These are phyloP conservation scores for Prochilodus magdalenae DNA, from an alignment of 2,113 vertebrate genomes.

Conservation along the genomic window DNA sequence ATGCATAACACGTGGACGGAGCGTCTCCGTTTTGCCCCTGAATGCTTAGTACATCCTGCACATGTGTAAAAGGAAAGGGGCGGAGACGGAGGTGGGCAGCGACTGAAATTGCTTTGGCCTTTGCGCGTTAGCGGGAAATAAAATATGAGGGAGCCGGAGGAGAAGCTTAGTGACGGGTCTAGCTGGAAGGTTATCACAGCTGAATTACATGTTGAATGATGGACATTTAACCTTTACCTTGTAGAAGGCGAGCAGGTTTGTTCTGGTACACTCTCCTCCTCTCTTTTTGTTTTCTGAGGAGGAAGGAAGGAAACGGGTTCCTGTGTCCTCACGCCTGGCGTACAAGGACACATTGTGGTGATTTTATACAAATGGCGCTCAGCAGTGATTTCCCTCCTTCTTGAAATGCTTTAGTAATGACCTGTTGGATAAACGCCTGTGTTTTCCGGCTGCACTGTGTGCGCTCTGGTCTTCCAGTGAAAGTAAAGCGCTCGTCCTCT, in stretches of 20 bases:
- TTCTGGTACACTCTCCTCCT: background rate
- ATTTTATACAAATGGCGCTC: background rate
- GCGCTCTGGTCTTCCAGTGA: background rate
- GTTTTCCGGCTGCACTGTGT: background rate
- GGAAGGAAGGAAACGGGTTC: no score
- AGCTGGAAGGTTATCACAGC: background rate
- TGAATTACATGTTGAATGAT: background rate
- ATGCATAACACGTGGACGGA: no score
- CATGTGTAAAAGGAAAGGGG: no score
- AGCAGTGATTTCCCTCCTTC: background rate
- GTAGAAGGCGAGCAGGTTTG: background rate
- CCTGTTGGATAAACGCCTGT: background rate
- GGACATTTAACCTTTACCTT: background rate
- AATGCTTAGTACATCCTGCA: no score
- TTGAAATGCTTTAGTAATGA: background rate
- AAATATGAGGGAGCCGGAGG: no score
- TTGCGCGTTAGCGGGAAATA: no score
- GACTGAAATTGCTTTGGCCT: no score
- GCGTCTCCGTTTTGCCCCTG: no score
- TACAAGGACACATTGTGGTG: background rate
- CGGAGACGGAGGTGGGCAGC: no score
- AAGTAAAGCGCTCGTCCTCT: background rate
- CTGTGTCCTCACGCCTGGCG: no score
- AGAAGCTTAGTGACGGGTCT: no score
- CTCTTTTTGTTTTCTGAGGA: background rate